Evolutionary conservation across 2,888 invertebrate species (phyloP), one percentile per base, ranked within the genome.

Genomic region (Epinotia bilunana): DNA sequence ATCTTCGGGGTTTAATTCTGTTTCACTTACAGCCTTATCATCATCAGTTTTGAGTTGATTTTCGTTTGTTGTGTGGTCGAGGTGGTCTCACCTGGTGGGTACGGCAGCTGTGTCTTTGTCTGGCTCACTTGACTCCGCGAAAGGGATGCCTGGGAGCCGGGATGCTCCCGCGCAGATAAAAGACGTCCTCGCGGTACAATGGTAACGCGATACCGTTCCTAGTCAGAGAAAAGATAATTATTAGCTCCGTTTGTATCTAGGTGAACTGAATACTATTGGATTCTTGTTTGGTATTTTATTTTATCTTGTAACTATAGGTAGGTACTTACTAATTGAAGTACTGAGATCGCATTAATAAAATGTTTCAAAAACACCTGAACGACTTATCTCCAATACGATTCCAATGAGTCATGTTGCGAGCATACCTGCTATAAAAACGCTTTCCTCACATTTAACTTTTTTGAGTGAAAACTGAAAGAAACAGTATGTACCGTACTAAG

Each of bases 71-170:
- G 79, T 18, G 67, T 73, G 75, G 49, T 57, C 49, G 18, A 74
- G 75, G 77, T 77, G 74, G 80, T 84, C 86, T 91, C 93, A 92
- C 93, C 93, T 92, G 93, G 93, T 84, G 76, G 78, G 53, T 75
- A 60, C 87, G 88, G 88, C 89, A 88, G 90, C 88, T 89, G 92
- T 91, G 87, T 83, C 84, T 85, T 90, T 90, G 89, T 90, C 85
- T 84, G 82, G 85, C 89, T 92, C 93, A 93, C 93, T 93, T 93
- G 93, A 92, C 93, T 91, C 91, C 83, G 85, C 88, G 88, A 91
- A 92, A 93, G 93, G 93, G 93, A 92, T 93, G 88, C 90, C 87
- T 88, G 89, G 87, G 90, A 88, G 87, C 82, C 58, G 70, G 82
- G 84, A 85, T 87, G 88, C 88, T 85, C 87, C 84, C 83, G 84